These are phyloP conservation scores for Apistogramma diplotaenia DNA, from an alignment of 2,113 vertebrate species.

Conservation along the genomic window DNA sequence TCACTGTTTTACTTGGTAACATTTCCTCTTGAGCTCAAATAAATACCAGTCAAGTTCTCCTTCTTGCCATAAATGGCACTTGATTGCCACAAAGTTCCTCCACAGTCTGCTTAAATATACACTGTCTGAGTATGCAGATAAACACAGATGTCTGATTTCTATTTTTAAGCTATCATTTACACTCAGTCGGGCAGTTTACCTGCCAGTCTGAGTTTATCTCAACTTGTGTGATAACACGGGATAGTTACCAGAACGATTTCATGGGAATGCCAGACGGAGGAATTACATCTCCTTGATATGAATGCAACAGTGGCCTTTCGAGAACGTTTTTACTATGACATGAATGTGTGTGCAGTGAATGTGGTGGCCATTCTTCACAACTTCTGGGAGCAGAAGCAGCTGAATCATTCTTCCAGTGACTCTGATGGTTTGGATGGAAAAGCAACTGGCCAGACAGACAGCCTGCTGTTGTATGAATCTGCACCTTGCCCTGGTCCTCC, in stretches of 20 bases:
- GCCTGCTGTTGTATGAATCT: constrained; percentile 83
- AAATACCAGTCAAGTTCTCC: background rate
- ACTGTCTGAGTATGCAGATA: constrained; percentile 7
- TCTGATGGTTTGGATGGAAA: constrained; percentile 69
- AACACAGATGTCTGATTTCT: background rate
- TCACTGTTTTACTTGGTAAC: background rate
- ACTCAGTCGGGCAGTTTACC: background rate
- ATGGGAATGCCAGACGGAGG: background rate
- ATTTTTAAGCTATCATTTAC: background rate
- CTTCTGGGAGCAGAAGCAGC: constrained; percentile 88
- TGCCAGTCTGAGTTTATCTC: too few species aligned
- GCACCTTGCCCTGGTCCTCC: constrained; percentile 79
- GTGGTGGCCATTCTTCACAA: constrained; percentile 87
- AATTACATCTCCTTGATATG: background rate
- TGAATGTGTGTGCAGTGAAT: constrained; percentile 79
- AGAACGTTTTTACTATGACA: background rate
- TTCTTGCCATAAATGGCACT: background rate
- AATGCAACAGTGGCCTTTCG: background rate
- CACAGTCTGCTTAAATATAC: constrained; percentile 33
- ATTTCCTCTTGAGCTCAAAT: background rate
- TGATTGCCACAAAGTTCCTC: background rate
- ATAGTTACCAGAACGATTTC: background rate
- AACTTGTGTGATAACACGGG: background rate
- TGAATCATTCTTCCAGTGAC: constrained; percentile 60
- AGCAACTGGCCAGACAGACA: constrained; percentile 49